A percentile compares a stretch with the other conserved stretches of the same genome.
Conservation (phyloP, 1,140 invertebrate species). For the Hyposmocoma kahamanoa region DNA sequence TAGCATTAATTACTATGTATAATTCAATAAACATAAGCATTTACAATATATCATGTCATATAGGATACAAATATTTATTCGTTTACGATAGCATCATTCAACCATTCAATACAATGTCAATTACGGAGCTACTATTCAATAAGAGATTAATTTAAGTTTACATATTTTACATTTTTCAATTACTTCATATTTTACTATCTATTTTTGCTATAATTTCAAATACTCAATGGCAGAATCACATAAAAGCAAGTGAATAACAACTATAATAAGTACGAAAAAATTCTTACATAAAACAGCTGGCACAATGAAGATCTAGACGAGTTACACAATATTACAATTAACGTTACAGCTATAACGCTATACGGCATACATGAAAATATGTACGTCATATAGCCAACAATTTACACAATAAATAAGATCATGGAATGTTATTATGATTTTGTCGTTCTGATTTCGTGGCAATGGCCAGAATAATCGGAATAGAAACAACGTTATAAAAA, state of each 20-base stretch:
- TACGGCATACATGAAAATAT: constrained; percentile 67
- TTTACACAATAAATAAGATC: constrained; percentile 72
- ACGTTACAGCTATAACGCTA: constrained; percentile 44
- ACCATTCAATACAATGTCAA: constrained; percentile 26
- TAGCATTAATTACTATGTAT: constrained; percentile 53
- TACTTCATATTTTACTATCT: constrained; percentile 35
- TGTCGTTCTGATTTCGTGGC: constrained; percentile 31
- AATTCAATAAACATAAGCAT: constrained; percentile 56
- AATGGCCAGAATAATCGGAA: constrained; percentile 26
- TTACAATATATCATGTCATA: constrained; percentile 57
- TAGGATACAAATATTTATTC: constrained; percentile 38
- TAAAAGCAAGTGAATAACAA: constrained; percentile 54
- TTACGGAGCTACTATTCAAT: constrained; percentile 21
- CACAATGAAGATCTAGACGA: constrained; percentile 68
- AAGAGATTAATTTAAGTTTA: constrained; percentile 45
- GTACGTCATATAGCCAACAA: constrained; percentile 57
- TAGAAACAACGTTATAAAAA: constrained; percentile 55
- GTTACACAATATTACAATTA: constrained; percentile 54
- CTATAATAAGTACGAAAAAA: constrained; percentile 68
- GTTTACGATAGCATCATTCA: constrained; percentile 29
- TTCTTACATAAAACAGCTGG: constrained; percentile 64
- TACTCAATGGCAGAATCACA: constrained; percentile 51
- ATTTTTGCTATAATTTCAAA: constrained; percentile 71
- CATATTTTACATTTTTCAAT: constrained; percentile 59
- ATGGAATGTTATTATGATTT: constrained; percentile 70